Base-by-base conservation (phyloP, 2,113 vertebrate genomes). In the Vicugna pacos region DNA sequence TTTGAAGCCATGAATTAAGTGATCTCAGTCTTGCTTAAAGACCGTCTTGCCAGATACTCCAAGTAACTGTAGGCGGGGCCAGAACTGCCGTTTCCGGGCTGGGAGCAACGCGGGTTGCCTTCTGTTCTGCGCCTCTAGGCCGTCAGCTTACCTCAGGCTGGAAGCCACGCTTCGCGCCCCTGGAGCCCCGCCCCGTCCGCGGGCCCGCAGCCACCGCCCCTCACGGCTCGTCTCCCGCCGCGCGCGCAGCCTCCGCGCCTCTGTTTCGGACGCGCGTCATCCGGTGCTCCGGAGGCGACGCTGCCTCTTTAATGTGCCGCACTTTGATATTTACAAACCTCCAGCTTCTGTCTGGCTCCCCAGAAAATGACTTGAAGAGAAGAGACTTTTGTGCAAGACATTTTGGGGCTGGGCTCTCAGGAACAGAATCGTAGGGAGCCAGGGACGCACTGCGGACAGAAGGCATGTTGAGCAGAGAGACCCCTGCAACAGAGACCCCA, bases 111-210 rank as follows among this genome's bases (percentile, higher is more conserved):
- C 19, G 11, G 1, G 2, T 42, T 69, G 7, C 8, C 93, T 56
- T n/a, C 60, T 32, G 17, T 32, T 7, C 28, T 30, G 0, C 1
- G 48, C 11, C 5, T 83, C 42, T 32, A 52, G 38, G 20, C 5
- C 3, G 1, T 69, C n/a, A 38, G 2, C 5, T 56, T 24, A 6
- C 52, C 50, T 81, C n/a, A 72, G 64, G 30, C 5, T 64, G 35
- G 75, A 19, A 52, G 8, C 19, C n/a, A 16, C 1, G 0, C 3
- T 30, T 62, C 28, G 5, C 20, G 4, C 4, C 7, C 42, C n/a
- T 35, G 20, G 19, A 56, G 16, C 0, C 3, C 28, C 22, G 4
- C 12, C 32, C 80, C 26, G 0, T 13, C 48, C 75, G 2, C 1
- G 16, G 54, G 9, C n/a, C 62, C 14, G 19, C 24, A 26, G 13